Evolutionary conservation across 2,888 invertebrate species (phyloP), one percentile per base, ranked within the genome.

Genomic region (Drosophila gaucha): DNA sequence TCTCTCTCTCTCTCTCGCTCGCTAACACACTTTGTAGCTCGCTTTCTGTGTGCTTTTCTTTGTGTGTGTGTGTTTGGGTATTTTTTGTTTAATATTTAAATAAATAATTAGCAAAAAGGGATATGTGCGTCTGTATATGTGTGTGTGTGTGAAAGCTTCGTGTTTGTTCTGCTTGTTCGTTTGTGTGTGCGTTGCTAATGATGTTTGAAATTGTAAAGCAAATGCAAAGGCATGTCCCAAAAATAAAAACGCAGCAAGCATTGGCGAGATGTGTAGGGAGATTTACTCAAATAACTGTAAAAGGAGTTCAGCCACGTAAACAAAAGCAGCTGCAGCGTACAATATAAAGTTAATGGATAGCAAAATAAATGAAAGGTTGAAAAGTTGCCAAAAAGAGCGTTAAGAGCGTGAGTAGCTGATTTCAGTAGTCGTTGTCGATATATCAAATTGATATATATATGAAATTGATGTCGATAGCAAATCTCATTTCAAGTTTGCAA

Each of bases 41-140:
- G 36, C 46, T 24, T 36, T 43, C 31, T 51, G 54, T 46, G 56
- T 52, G 49, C 46, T 57, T 54, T 31, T 54, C 24, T 35, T 31
- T 43, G 56, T 65, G 31, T 67, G 60, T 74, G 51, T 72, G 46
- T 78, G 58, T 78, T 78, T 80, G 74, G 69, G 75, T 79, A 82
- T 85, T 89, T 80, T 88, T 80, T 90, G 86, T 90, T 90, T 90
- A 89, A 89, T 90, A 90, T 90, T 90, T 90, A 90, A 90, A 90
- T 90, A 90, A 90, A 90, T 90, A 90, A 90, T 90, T 90, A 90
- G 90, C 89, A 89, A 89, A 89, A 90, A 87, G 80, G 87, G 78
- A 88, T 85, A 74, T 74, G 56, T 77, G 79, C 75, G 74, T 47
- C n/a, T 46, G 46, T 65, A 35, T 59, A 26, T 50, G 56, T 68